These are phyloP conservation scores for Cephus runcator DNA, from an alignment of 2,888 invertebrate species.

Conservation along the genomic window DNA sequence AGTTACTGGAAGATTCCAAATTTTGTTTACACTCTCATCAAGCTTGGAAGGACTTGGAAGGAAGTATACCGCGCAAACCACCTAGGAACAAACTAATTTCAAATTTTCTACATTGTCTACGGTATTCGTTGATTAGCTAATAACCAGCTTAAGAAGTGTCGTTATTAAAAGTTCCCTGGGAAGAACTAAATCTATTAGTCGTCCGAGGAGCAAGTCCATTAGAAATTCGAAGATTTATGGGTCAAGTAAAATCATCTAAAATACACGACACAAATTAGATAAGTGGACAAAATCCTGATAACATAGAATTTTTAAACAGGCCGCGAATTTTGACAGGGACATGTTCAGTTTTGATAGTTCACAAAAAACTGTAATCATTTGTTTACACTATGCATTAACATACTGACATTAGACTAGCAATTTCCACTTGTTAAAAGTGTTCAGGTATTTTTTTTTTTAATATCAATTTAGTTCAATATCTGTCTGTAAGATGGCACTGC, in stretches of 20 bases:
- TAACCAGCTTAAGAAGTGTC: constrained; percentile 51
- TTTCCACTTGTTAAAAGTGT: background rate
- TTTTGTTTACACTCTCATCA: background rate
- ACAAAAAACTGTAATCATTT: background rate
- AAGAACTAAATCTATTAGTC: constrained; percentile 39
- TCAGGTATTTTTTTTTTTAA: background rate
- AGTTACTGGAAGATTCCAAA: background rate
- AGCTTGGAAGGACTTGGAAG: background rate
- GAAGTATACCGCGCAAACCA: background rate
- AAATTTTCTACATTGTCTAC: background rate
- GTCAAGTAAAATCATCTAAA: background rate
- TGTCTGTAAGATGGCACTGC: background rate
- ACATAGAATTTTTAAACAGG: background rate
- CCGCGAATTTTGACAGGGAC: background rate
- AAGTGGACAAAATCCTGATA: background rate
- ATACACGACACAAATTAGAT: background rate
- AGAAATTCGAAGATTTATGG: constrained; percentile 22
- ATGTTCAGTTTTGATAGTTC: background rate
- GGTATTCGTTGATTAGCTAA: background rate
- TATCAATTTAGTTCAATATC: background rate
- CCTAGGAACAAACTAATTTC: background rate
- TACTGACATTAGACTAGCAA: background rate
- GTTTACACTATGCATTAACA: background rate
- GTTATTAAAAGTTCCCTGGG: constrained; percentile 53
- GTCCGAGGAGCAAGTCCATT: constrained; percentile 43